Evolutionary conservation across 2,797 vertebrate species (phyloP).

Genomic region (Psittacula echo): DNA sequence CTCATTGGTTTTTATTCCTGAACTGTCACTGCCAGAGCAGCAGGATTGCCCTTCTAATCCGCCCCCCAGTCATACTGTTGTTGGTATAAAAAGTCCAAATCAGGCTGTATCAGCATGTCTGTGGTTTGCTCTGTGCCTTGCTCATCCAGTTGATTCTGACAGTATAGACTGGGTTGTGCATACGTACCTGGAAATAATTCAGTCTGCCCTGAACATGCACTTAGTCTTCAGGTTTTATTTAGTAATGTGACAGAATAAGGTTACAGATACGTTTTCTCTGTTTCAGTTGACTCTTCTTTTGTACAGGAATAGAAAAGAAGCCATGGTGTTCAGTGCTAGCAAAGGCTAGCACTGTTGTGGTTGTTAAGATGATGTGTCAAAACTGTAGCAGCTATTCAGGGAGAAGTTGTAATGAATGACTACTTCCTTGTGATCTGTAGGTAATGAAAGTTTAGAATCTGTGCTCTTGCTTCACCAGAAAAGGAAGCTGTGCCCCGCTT

Average conservation of each 20-base stretch:
- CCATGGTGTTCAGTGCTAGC: constrained; percentile 68
- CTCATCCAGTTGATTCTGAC: background rate
- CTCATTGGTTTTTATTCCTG: background rate
- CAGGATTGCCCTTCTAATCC: background rate
- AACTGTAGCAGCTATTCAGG: constrained; percentile 64
- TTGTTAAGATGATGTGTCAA: constrained; percentile 57
- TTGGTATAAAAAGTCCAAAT: background rate
- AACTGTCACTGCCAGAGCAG: background rate
- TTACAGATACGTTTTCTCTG: background rate
- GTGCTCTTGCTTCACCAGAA: background rate
- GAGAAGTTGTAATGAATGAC: constrained; percentile 74
- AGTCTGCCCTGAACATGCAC: background rate
- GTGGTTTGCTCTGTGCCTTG: background rate
- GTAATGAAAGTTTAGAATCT: constrained; percentile 35
- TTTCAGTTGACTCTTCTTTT: background rate
- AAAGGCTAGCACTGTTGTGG: constrained; percentile 24
- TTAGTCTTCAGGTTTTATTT: background rate
- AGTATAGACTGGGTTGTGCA: background rate
- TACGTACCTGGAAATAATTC: background rate
- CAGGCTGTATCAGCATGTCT: background rate
- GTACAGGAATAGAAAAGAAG: constrained; percentile 72
- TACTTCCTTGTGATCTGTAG: constrained; percentile 79
- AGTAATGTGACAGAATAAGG: background rate
- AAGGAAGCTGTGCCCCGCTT: background rate
- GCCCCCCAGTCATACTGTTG: background rate